These are phyloP conservation scores for Eristalis tenax DNA, from an alignment of 2,888 invertebrate genomes.

Conservation along the genomic window DNA sequence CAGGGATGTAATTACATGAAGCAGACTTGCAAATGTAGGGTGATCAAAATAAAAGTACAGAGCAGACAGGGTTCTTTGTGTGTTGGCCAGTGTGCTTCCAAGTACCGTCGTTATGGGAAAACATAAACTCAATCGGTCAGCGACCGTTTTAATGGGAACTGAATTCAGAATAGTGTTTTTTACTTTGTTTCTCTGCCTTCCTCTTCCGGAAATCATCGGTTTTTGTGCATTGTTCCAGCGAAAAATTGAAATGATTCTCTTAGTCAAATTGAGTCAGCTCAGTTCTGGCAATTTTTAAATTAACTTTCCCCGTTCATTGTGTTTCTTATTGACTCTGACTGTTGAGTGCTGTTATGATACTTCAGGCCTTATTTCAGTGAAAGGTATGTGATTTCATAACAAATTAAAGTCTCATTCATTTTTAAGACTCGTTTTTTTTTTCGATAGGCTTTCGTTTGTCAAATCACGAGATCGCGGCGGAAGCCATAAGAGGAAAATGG, in stretches of 20 bases:
- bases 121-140: background rate
- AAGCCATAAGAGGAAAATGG: too few species aligned
- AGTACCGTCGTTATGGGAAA: background rate
- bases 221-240: background rate
- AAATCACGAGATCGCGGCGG: too few species aligned
- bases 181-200: background rate
- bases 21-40: slow-evolving; percentile 4
- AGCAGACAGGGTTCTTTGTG: background rate
- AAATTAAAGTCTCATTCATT: too few species aligned
- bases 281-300: too few species aligned
- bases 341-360: too few species aligned
- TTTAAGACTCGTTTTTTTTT: too few species aligned
- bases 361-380: too few species aligned
- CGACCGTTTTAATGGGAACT: background rate
- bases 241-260: background rate
- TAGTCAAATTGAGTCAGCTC: too few species aligned
- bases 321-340: too few species aligned
- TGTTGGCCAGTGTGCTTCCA: background rate
- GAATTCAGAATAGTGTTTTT: background rate
- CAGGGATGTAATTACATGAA: slow-evolving; percentile 24
- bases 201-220: background rate
- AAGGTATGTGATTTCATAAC: too few species aligned
- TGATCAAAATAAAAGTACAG: background rate
- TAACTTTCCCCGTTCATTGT: too few species aligned
- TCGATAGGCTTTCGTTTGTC: too few species aligned